Base-by-base conservation (phyloP, 2,797 vertebrate species). In the Spheniscus humboldti region DNA sequence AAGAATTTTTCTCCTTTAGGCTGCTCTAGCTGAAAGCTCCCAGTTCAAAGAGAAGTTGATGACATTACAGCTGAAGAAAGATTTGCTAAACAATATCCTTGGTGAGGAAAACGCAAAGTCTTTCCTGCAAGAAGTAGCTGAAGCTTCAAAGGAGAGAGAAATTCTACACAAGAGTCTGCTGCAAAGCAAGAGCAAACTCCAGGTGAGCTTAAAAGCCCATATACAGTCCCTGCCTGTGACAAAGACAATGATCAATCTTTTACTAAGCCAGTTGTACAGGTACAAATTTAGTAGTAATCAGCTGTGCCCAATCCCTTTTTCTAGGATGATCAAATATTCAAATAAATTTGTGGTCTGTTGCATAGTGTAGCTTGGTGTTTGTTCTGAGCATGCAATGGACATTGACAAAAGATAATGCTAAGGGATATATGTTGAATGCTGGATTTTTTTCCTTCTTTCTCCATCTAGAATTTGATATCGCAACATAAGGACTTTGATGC, bases 401-500 rank as follows among this genome's bases (percentile, higher is more conserved):
- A 16, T 48, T 90, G 47, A 43, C 30, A 86, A 85, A 90, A 86
- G 14, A 30, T 71, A 64, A 35, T 64, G 18, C 4, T 35, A 39
- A 78, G 22, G 33, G 6, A 10, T 89, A 8, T 28, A 4, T 72
- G 7, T 52, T 76, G 30, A 83, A 60, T 91, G 18, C 10, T 82
- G 35, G 13, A 48, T 30, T 10, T 75, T 19, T 96, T 91, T 63
- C 66, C 37, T 74, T 83, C 59, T 88, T 85, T 95, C 35, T 96
- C 72, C 45, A 7, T 16, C 39, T 92, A 99, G 99, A 98, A 97
- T 84, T 97, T 98, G 81, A 98, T 99, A 13, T 97, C 97, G 3
- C 98, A 98, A 86, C 98, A 98, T 87, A 98, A 99, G 93, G 98
- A 99, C 91, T 99, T 99, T 53, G 98, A 98, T 27, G 97, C 98